Conservation (phyloP, 2,888 invertebrate species). For the Nematopogon swammerdamellus region DNA sequence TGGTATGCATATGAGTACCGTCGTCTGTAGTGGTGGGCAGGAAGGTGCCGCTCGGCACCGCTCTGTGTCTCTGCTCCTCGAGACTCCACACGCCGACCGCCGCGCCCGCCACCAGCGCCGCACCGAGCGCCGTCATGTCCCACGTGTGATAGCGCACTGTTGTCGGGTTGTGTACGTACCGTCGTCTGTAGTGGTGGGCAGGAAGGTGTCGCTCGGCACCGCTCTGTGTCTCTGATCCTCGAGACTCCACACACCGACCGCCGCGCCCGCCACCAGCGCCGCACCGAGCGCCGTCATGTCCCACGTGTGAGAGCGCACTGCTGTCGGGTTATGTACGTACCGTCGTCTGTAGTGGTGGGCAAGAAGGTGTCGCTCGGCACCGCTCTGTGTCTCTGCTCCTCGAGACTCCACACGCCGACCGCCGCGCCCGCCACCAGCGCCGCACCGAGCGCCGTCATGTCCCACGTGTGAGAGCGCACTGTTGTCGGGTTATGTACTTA, state of each 20-base stretch:
- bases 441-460: slow-evolving; percentile 90
- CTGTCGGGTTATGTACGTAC: too few species aligned
- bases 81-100: slow-evolving; percentile 61
- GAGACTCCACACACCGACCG: slow-evolving; percentile 57
- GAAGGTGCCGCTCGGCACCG: too few species aligned
- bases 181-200: neutral
- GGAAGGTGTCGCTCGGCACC: too few species aligned
- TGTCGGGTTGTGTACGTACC: too few species aligned
- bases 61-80: slow-evolving; percentile 11
- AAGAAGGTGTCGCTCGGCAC: too few species aligned
- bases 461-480: slow-evolving; percentile 80
- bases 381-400: slow-evolving; percentile 7
- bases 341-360: neutral
- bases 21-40: neutral
- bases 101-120: slow-evolving; percentile 86
- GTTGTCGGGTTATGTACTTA: too few species aligned
- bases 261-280: slow-evolving; percentile 86
- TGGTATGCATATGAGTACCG: neutral
- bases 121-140: slow-evolving; percentile 92
- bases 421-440: slow-evolving; percentile 90
- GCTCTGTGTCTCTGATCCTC: slow-evolving; percentile 11
- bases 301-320: slow-evolving; percentile 76
- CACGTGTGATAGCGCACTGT: slow-evolving; percentile 78
- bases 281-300: slow-evolving; percentile 93
- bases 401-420: slow-evolving; percentile 51